Evolutionary conservation across 2,797 vertebrate species (phyloP), one percentile per base, ranked within the genome.

Genomic region (Phataginus tricuspis): DNA sequence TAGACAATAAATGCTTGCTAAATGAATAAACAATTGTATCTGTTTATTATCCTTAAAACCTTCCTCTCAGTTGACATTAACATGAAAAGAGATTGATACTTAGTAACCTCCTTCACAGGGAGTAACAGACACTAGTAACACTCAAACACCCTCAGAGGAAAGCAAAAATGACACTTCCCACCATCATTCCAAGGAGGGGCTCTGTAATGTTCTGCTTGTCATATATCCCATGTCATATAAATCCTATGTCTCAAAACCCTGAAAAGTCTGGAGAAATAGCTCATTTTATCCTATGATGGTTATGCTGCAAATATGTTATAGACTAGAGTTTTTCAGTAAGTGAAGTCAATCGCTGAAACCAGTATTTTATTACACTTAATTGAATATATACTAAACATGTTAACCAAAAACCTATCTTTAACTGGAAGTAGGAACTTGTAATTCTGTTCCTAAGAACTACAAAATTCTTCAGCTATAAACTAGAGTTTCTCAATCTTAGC

Each of bases 401-500:
- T 75, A 82, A 91, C 42, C 69, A 79, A 93, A 94, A 13, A 90
- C 14, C 15, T 57, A 74, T 8, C 53, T 94, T 86, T 66, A 86
- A 29, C 39, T 79, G 82, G 68, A 90, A 25, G 66, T 31, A 90
- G 31, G 27, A 95, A 95, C 21, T 66, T 86, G 11, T 53, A 94
- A 72, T 39, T 89, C 57, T 90, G 42, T 37, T 92, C 45, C 74
- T 71, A 92, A 82, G 66, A 72, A 87, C 69, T 64, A 90, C 13
- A 90, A 71, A 86, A 88, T 51, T 74, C 34, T 85, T 92, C 87
- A 88, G 79, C 64, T 25, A 80, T 57, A 94, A 95, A 94, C 29
- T 49, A 77, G 4, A 5, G 7, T 18, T 75, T 86, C 49, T 86
- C 39, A 51, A 12, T 12, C 34, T 27, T 78, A 64, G 25, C 25